phyloP scores from a whole-genome alignment of 2,113 vertebrate genomes.

The Nanger granti region DNA sequence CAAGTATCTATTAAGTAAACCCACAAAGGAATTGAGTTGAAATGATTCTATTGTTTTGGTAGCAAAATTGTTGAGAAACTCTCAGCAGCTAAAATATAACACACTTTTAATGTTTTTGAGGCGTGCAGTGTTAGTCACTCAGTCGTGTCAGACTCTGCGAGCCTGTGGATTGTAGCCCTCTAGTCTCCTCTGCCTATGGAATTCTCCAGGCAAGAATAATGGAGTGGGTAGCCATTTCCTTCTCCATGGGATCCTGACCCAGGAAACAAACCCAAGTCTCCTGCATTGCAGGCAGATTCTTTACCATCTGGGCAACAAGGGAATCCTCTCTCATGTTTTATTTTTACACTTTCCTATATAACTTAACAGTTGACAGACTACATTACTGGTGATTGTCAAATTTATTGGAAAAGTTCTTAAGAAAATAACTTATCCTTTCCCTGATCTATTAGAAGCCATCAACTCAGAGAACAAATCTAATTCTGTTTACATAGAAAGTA shows the following conservation, averaged over 20 bases:
- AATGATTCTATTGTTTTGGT: not conserved
- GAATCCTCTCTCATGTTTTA: not conserved
- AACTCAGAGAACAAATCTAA: not conserved
- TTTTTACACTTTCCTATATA: not conserved
- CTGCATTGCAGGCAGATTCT: not conserved
- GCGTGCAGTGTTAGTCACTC: not conserved
- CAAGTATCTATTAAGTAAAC: not conserved
- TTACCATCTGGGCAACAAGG: too few relatives aligned
- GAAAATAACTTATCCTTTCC: not conserved
- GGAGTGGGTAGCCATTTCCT: not conserved
- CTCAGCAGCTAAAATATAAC: not conserved
- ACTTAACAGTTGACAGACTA: not conserved
- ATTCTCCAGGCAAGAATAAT: not conserved
- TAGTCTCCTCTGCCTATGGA: not conserved
- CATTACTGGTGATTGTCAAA: not conserved
- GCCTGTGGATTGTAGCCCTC: not conserved
- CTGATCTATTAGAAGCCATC: not conserved
- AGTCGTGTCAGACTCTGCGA: accelerated
- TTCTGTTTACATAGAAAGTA: not conserved
- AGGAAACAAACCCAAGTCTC: not conserved
- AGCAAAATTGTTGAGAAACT: not conserved
- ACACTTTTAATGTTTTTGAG: not conserved
- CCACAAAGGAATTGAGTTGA: not conserved
- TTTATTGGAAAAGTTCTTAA: not conserved
- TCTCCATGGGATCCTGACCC: not conserved